Conservation (phyloP, 2,113 vertebrate species). For the Empidonax alnorum region DNA sequence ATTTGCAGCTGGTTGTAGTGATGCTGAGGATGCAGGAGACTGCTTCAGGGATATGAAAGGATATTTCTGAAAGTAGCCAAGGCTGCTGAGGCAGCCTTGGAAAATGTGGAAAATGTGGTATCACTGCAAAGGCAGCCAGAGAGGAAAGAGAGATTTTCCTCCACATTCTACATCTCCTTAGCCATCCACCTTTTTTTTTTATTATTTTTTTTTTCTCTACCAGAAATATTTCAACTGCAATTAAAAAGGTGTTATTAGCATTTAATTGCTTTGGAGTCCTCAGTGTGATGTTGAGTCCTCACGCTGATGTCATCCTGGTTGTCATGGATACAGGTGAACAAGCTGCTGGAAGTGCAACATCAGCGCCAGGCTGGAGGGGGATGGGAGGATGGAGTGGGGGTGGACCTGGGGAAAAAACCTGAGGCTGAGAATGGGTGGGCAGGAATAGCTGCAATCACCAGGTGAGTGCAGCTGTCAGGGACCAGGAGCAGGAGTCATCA, state of each 20-base stretch:
- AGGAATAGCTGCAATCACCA: neutral
- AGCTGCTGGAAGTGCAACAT: constrained; percentile 32
- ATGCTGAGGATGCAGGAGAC: neutral
- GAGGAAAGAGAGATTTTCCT: neutral
- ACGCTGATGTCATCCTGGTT: constrained; percentile 65
- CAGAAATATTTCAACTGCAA: constrained; percentile 32
- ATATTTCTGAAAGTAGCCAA: constrained; percentile 30
- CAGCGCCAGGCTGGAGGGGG: neutral
- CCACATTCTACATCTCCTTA: neutral
- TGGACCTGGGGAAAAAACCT: neutral
- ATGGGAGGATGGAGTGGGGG: neutral
- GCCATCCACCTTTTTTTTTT: neutral
- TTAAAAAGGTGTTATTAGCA: constrained; percentile 37
- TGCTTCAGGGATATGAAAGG: neutral
- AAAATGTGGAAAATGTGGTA: neutral
- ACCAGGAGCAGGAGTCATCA: neutral
- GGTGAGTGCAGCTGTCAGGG: neutral
- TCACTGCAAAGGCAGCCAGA: neutral
- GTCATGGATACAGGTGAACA: constrained; percentile 72
- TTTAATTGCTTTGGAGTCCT: constrained; percentile 56
- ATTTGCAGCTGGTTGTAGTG: neutral
- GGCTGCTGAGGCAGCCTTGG: neutral
- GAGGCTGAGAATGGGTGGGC: neutral
- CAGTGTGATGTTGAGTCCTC: neutral
- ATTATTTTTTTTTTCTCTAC: neutral